phyloP scores from a whole-genome alignment of 2,888 invertebrate species.

The Pristionchus entomophagus region DNA sequence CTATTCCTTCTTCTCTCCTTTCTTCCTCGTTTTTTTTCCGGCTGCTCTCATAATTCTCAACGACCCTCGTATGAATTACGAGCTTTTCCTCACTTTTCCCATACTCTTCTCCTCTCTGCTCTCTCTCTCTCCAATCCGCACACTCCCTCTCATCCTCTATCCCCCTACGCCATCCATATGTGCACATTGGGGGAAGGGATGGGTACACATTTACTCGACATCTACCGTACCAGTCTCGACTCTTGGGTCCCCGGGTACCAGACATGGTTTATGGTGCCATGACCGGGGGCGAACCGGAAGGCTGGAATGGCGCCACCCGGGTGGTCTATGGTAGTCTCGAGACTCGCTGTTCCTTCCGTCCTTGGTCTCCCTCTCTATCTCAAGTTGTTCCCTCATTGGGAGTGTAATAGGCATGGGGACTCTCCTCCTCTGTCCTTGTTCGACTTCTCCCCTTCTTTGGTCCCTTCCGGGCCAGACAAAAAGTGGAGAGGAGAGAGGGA shows the following conservation, averaged over 20 bases:
- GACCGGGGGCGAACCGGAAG: constrained; percentile 2
- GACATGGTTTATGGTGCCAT: not conserved
- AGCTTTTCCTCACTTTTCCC: constrained; percentile 45
- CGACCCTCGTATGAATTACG: constrained; percentile 43
- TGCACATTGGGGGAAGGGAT: not conserved
- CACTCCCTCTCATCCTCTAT: not conserved
- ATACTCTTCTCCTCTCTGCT: not conserved
- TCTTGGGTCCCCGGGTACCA: not conserved
- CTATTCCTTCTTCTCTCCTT: not conserved
- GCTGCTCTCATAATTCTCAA: constrained; percentile 35
- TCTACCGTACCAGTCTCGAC: constrained; percentile 40
- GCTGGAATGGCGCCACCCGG: constrained; percentile 36
- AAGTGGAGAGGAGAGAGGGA: not conserved
- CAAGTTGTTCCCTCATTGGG: constrained; percentile 24
- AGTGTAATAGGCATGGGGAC: constrained; percentile 31
- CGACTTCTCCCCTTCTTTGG: constrained; percentile 36
- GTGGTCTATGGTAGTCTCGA: constrained; percentile 40
- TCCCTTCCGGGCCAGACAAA: constrained; percentile 39
- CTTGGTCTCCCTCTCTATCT: not conserved
- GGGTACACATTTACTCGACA: constrained; percentile 13
- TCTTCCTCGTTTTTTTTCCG: not conserved
- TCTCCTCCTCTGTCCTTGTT: constrained; percentile 14
- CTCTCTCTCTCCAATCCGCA: too few relatives aligned
- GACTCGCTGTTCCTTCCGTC: not conserved
- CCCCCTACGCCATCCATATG: constrained; percentile 29